These are phyloP conservation scores for Rhinichthys osculus DNA, from an alignment of 2,797 vertebrate genomes.

Conservation along the genomic window DNA sequence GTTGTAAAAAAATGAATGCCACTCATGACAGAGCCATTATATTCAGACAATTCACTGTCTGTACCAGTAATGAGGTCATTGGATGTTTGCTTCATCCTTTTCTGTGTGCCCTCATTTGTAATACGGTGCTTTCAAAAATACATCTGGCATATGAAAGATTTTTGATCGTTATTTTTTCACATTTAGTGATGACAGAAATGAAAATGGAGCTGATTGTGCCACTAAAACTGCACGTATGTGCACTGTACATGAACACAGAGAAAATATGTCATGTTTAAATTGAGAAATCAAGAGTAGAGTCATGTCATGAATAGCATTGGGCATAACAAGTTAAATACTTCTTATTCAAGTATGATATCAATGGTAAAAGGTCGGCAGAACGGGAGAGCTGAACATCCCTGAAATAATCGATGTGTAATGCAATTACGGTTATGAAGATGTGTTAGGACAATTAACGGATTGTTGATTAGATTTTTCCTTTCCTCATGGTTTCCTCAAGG, in stretches of 20 bases:
- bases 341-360: constrained; percentile 36
- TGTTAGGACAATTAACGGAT: constrained; percentile 8
- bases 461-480: constrained; percentile 4
- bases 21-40: constrained; percentile 39
- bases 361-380: constrained; percentile 15
- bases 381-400: neutral
- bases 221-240: neutral
- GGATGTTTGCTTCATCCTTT: constrained; percentile 42
- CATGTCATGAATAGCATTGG: constrained; percentile 18
- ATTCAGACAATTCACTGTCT: constrained; percentile 52
- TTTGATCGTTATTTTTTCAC: neutral
- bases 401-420: constrained; percentile 28
- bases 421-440: constrained; percentile 19
- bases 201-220: neutral
- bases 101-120: constrained; percentile 50
- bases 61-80: constrained; percentile 53
- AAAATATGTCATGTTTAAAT: neutral
- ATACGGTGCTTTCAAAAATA: constrained; percentile 38
- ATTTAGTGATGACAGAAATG: constrained; percentile 19
- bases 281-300: constrained; percentile 1
- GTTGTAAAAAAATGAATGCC: constrained; percentile 8
- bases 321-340: neutral
- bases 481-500: neutral
- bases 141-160: constrained; percentile 13
- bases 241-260: neutral